These are phyloP conservation scores for Gymnopithys bicolor DNA, from an alignment of 2,797 vertebrate genomes.

Conservation along the genomic window DNA sequence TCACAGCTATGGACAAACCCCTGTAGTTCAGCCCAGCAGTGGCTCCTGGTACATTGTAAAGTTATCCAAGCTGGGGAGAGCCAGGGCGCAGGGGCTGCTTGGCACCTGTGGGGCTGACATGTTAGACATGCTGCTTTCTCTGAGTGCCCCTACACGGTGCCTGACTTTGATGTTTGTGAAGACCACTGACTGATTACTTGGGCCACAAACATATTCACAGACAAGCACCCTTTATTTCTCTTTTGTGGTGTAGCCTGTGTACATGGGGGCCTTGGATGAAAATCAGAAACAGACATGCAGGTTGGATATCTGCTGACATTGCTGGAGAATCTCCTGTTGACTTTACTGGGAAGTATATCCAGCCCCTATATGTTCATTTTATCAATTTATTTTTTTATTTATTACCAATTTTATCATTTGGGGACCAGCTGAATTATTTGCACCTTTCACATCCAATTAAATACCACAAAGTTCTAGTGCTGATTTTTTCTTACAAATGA, in stretches of 20 bases:
- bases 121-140: neutral
- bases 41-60: neutral
- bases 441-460: neutral
- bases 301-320: neutral
- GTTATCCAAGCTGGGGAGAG: neutral
- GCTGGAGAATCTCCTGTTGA: neutral
- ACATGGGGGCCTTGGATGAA: neutral
- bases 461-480: neutral
- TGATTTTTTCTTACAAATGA: conserved; percentile 6
- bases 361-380: neutral
- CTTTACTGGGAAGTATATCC: neutral
- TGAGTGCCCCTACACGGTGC: accelerated
- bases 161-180: neutral
- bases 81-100: neutral
- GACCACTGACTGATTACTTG: neutral
- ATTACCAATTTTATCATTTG: neutral
- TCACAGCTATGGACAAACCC: neutral
- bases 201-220: neutral
- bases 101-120: neutral
- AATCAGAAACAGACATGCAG: neutral
- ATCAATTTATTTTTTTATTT: neutral
- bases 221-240: neutral
- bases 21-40: neutral
- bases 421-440: neutral
- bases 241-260: neutral